These are phyloP conservation scores for Anseranas semipalmata DNA, from an alignment of 2,113 vertebrate species.

Conservation along the genomic window DNA sequence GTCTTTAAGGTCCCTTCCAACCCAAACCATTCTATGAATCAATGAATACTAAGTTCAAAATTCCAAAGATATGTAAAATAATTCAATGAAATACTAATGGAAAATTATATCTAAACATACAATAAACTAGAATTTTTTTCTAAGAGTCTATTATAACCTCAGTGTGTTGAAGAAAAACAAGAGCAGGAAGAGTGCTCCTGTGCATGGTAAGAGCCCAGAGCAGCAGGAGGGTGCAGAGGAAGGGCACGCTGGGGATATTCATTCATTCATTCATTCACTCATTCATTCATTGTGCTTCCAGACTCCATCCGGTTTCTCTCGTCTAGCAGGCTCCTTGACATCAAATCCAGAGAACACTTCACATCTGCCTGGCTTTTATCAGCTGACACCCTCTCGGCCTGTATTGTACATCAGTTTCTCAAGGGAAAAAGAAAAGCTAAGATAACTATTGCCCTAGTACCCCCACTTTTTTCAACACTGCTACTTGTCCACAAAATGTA, in stretches of 20 bases:
- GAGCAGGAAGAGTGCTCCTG: neutral
- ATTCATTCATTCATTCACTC: neutral
- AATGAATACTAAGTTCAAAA: neutral
- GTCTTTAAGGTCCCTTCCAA: neutral
- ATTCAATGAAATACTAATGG: neutral
- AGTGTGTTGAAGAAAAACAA: neutral
- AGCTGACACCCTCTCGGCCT: conserved; percentile 21
- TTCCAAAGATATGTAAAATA: neutral
- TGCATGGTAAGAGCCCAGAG: neutral
- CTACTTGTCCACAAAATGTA: neutral
- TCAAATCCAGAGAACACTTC: neutral
- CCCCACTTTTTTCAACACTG: neutral
- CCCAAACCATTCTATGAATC: neutral
- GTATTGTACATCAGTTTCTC: conserved; percentile 6
- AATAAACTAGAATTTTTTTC: neutral
- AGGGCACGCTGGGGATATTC: neutral
- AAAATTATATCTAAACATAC: neutral
- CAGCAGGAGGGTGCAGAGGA: neutral
- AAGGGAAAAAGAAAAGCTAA: conserved; percentile 37
- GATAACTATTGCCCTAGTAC: neutral
- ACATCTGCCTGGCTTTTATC: conserved; percentile 42
- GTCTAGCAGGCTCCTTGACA: neutral
- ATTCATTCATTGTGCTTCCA: neutral
- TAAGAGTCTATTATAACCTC: neutral
- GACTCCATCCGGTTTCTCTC: neutral